A percentile compares a stretch with the other conserved stretches of the same genome.
phyloP scores from a whole-genome alignment of 1,140 invertebrate species.

The Euura lappo region DNA sequence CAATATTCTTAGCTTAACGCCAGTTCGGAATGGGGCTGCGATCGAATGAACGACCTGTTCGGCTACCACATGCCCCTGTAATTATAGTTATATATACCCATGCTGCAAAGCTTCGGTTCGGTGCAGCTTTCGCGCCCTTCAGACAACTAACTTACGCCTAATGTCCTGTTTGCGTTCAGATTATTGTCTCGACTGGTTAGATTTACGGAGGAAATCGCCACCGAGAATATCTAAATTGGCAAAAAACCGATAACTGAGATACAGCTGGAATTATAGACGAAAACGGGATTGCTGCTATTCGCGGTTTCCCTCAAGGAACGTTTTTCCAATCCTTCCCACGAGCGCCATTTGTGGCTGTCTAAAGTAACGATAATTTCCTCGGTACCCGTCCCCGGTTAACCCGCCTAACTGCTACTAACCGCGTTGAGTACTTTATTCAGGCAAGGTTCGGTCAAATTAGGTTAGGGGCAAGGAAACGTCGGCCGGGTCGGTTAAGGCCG shows the following conservation, averaged over 20 bases:
- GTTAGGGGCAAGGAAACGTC: background rate
- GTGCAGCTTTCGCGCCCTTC: constrained; percentile 27
- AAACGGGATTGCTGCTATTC: too few relatives aligned
- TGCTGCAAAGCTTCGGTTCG: constrained; percentile 11
- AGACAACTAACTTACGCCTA: constrained; percentile 48
- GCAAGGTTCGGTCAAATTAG: background rate
- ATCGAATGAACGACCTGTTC: constrained; percentile 2
- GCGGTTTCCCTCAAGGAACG: background rate
- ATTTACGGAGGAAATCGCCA: constrained; percentile 29
- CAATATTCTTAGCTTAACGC: constrained; percentile 36
- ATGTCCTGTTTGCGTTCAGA: constrained; percentile 45
- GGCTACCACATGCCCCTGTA: background rate
- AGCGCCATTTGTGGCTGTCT: constrained; percentile 8
- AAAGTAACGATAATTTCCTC: constrained; percentile 14
- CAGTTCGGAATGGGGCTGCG: background rate
- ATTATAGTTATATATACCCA: background rate
- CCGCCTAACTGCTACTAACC: constrained; percentile 26
- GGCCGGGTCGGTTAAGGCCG: background rate
- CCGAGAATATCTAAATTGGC: too few relatives aligned
- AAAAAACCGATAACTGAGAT: too few relatives aligned
- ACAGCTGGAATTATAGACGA: too few relatives aligned
- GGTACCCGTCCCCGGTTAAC: constrained; percentile 1
- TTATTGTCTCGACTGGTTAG: constrained; percentile 40
- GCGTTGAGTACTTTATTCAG: constrained; percentile 26
- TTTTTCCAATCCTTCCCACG: constrained; percentile 6